A percentile compares a stretch with the other conserved stretches of the same genome.
Conservation (phyloP, 2,113 vertebrate species). For the Lota lota region DNA sequence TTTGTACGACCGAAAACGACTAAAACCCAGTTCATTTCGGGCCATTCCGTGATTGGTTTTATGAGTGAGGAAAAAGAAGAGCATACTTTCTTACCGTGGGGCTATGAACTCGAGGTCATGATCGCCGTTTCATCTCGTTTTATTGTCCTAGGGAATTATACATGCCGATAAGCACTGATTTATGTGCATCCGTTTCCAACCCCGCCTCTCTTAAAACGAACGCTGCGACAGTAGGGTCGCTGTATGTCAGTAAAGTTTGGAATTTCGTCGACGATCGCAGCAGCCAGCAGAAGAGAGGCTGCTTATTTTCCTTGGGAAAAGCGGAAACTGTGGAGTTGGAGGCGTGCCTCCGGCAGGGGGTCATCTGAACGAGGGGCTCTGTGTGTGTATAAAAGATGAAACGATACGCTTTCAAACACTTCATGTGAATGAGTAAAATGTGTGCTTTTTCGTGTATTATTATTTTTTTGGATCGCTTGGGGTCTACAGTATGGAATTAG, state of each 20-base stretch:
- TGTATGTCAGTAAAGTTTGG: conserved; percentile 3
- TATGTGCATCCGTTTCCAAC: not conserved
- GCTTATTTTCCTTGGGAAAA: conserved; percentile 13
- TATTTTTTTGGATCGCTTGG: too few relatives aligned
- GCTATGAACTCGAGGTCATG: conserved; percentile 33
- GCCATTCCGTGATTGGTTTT: conserved; percentile 59
- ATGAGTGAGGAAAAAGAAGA: conserved; percentile 42
- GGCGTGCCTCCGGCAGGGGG: not conserved
- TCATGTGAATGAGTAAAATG: too few relatives aligned
- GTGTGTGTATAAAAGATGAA: not conserved
- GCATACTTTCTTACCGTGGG: conserved; percentile 54
- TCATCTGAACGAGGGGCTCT: not conserved
- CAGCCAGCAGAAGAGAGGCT: conserved; percentile 4
- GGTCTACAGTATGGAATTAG: too few relatives aligned
- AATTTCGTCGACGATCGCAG: conserved; percentile 28
- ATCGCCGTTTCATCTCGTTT: conserved; percentile 7
- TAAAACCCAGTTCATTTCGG: too few relatives aligned
- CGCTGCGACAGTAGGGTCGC: not conserved
- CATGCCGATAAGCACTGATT: conserved; percentile 14
- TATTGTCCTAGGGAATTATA: not conserved
- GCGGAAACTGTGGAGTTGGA: conserved; percentile 34
- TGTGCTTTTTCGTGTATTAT: too few relatives aligned
- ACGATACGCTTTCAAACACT: too few relatives aligned
- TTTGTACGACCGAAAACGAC: too few relatives aligned
- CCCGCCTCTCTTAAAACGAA: not conserved